Evolutionary conservation across 2,113 vertebrate genomes (phyloP).

Genomic region (Anthoscopus minutus): DNA sequence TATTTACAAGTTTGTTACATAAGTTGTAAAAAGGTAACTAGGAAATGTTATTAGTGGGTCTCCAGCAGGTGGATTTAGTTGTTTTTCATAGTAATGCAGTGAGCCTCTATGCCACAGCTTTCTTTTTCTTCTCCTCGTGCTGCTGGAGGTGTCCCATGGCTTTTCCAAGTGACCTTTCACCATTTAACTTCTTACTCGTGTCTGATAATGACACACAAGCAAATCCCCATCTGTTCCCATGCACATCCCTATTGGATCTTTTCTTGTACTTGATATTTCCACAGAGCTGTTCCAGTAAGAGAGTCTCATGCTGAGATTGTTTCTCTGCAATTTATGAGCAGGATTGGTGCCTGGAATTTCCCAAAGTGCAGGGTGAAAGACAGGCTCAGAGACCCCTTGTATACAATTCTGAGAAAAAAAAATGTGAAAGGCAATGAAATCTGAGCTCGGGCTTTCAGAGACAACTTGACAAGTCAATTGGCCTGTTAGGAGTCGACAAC

Average conservation of each 20-base stretch:
- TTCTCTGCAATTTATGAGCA: conserved; percentile 11
- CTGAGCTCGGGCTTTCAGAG: conserved; percentile 19
- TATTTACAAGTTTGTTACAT: neutral
- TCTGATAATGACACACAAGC: neutral
- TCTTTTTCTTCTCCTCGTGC: neutral
- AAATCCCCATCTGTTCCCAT: conserved; percentile 17
- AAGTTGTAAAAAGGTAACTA: neutral
- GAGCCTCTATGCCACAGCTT: neutral
- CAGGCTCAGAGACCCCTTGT: conserved; percentile 17
- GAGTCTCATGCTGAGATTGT: neutral
- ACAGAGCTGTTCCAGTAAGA: neutral
- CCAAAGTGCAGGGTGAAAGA: neutral
- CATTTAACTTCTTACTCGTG: neutral
- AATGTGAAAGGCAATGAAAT: conserved; percentile 57
- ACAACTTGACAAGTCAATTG: conserved; percentile 64
- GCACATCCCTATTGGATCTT: neutral
- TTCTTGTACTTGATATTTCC: neutral
- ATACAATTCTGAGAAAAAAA: neutral
- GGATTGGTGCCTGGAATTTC: conserved; percentile 23
- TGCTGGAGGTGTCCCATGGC: neutral
- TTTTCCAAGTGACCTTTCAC: conserved; percentile 34
- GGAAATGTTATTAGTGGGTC: neutral
- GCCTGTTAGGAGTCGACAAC: conserved; percentile 59
- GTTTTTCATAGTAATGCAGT: neutral
- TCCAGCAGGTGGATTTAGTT: neutral